Evolutionary conservation across 1,140 invertebrate genomes (phyloP).

Genomic region (Habropoda laboriosa): DNA sequence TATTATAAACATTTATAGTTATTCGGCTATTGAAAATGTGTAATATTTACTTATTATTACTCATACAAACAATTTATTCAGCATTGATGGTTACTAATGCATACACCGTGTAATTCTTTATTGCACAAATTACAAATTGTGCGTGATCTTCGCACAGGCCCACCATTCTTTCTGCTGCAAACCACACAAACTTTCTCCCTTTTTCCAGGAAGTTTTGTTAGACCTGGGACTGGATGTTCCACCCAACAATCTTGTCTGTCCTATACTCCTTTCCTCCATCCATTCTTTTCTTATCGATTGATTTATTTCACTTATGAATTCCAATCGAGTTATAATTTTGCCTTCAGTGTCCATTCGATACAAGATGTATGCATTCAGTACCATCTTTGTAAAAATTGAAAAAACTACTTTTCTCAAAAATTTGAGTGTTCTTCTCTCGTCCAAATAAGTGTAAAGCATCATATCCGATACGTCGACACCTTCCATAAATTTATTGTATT

Average conservation of each 20-base stretch:
- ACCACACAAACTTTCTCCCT: conserved; percentile 27
- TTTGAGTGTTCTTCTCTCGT: too few relatives aligned
- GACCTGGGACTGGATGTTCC: conserved; percentile 27
- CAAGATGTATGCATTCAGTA: conserved; percentile 65
- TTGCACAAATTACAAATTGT: conserved; percentile 37
- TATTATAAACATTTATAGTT: too few relatives aligned
- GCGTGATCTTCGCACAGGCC: conserved; percentile 37
- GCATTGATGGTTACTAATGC: conserved; percentile 39
- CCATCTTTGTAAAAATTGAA: too few relatives aligned
- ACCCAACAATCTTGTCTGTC: conserved; percentile 22
- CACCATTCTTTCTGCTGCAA: conserved; percentile 34
- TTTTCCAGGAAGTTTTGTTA: conserved; percentile 23
- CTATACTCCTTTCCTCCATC: conserved; percentile 20
- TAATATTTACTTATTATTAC: too few relatives aligned
- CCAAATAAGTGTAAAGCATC: too few relatives aligned
- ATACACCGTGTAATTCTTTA: conserved; percentile 36
- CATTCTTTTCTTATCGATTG: too few relatives aligned
- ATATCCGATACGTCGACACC: too few relatives aligned
- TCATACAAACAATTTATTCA: conserved; percentile 33
- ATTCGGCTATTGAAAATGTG: too few relatives aligned
- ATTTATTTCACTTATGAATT: conserved; percentile 61
- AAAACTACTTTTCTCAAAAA: too few relatives aligned
- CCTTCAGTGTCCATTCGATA: conserved; percentile 51
- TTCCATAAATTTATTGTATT: too few relatives aligned
- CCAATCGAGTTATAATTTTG: conserved; percentile 53